Conservation (phyloP, 2,888 invertebrate genomes). For the Tanaodytes sp. region DNA sequence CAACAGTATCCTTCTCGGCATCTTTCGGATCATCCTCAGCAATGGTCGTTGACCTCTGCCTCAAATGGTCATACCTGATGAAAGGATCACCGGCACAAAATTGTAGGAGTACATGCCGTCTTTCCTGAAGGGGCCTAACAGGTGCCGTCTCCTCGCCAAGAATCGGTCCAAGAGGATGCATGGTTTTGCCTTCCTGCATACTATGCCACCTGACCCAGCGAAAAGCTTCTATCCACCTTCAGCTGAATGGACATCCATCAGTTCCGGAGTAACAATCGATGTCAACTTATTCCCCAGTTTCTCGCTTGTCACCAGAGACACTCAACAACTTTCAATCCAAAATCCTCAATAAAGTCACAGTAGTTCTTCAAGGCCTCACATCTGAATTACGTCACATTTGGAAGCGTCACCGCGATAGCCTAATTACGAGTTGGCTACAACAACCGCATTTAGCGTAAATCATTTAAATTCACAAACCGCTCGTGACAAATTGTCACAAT, state of each 20-base stretch:
- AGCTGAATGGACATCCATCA: slow-evolving; percentile 21
- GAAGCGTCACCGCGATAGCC: too few relatives aligned
- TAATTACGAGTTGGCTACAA: too few relatives aligned
- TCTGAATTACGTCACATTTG: too few relatives aligned
- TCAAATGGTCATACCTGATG: slow-evolving; percentile 56
- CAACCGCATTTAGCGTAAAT: too few relatives aligned
- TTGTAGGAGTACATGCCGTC: slow-evolving; percentile 66
- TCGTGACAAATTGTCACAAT: too few relatives aligned
- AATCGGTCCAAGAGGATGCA: slow-evolving; percentile 65
- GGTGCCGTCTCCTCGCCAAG: slow-evolving; percentile 60
- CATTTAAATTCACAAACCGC: too few relatives aligned
- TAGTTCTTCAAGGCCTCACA: too few relatives aligned
- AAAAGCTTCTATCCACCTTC: slow-evolving; percentile 50
- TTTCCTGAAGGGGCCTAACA: slow-evolving; percentile 61
- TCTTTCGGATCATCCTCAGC: slow-evolving; percentile 57
- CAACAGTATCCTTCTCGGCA: slow-evolving; percentile 32
- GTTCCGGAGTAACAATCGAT: too few relatives aligned
- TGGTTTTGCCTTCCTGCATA: slow-evolving; percentile 67
- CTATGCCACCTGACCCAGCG: slow-evolving; percentile 63
- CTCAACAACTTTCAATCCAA: too few relatives aligned
- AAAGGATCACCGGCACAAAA: slow-evolving; percentile 66
- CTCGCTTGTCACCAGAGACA: too few relatives aligned
- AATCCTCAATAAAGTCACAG: too few relatives aligned
- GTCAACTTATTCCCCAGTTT: too few relatives aligned
- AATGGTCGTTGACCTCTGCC: slow-evolving; percentile 36